Evolutionary conservation across 1,140 invertebrate genomes (phyloP).

Genomic region (Phymorhynchus buccinoides): DNA sequence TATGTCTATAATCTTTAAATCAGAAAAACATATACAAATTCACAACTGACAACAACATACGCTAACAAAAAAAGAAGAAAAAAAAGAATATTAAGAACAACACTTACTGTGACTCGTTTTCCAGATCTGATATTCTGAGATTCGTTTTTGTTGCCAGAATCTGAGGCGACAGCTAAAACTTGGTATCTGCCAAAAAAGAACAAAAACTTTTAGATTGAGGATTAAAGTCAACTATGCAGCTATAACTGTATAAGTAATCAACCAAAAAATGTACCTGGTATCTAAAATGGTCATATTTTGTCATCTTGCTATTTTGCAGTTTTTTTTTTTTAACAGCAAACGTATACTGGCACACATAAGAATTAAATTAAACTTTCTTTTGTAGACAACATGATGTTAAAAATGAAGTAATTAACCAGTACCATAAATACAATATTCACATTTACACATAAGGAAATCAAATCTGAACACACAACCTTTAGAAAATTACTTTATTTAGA

Average conservation of each 20-base stretch:
- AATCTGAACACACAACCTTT: neutral
- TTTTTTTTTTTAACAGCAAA: no score
- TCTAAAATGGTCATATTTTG: no score
- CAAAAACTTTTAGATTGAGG: neutral
- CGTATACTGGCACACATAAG: no score
- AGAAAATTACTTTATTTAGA: neutral
- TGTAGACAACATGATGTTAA: no score
- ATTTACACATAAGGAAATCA: neutral
- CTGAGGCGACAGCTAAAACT: conserved; percentile 73
- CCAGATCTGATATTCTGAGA: conserved; percentile 71
- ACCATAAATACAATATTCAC: neutral
- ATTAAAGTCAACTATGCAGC: no score
- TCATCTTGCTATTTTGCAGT: no score
- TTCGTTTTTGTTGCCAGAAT: conserved; percentile 69
- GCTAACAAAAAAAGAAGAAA: neutral
- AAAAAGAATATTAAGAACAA: neutral
- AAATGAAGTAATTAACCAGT: neutral
- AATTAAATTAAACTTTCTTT: no score
- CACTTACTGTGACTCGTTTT: conserved; percentile 72
- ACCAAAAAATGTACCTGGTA: no score
- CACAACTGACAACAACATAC: no score
- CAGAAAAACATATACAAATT: no score
- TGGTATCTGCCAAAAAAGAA: conserved; percentile 65
- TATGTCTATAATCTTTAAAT: no score
- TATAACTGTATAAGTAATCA: no score